Evolutionary conservation across 2,797 vertebrate genomes (phyloP), one percentile per base, ranked within the genome.

Genomic region (Oryzias dopingdopingensis): DNA sequence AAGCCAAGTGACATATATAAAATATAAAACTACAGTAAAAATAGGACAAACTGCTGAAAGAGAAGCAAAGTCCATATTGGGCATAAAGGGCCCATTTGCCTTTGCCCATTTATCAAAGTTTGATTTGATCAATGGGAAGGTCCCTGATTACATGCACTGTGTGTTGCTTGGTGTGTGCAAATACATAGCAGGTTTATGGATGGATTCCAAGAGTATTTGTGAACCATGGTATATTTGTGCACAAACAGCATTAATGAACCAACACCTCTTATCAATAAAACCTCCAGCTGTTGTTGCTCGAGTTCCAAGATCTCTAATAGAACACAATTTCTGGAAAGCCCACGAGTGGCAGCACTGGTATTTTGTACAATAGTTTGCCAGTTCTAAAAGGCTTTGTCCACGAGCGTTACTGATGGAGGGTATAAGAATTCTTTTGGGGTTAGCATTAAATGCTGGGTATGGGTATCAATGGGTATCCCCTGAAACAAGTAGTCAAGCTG

Each of bases 41-140:
- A 32, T 68, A 51, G 53, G 60, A 52, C 7, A 74, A 54, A 72
- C 67, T 13, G 63, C 59, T 60, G 58, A 49, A 64, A 66, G 23
- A 62, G 45, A 70, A 57, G 32, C 42, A 47, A 44, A 44, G 16
- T 53, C 50, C 20, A 65, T 74, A 66, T 60, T 74, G 42, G 56
- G 48, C 22, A 58, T 58, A 48, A 65, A 65, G 49, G 22, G 55
- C 14, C 1, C 37, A 20, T 62, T 37, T 62, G 16, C 37, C 37
- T 17, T 67, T 67, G 48, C 46, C 12, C 52, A 62, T 42, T 70
- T 65, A 57, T 42, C 56, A 14, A 6, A 18, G 16, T 74, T 65
- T 71, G 68, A 68, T 57, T 12, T 72, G 23, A 72, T 18, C 18
- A 18, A 18, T 18, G 18, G 18, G 18, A 18, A 18, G 18, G 1